phyloP scores from a whole-genome alignment of 2,113 vertebrate genomes.

The Tragelaphus imberbis region DNA sequence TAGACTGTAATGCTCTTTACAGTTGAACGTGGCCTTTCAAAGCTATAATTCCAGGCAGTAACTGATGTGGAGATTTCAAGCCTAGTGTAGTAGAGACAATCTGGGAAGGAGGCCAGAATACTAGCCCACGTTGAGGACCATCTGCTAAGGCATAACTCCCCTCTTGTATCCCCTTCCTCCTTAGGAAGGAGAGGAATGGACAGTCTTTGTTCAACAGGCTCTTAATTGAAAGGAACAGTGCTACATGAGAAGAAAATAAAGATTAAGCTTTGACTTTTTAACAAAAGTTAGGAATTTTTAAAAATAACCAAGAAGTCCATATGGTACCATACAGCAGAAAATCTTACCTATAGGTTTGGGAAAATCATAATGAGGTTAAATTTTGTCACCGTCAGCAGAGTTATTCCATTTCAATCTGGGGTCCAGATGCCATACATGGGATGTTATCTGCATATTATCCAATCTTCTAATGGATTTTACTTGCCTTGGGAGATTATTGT shows the following conservation, averaged over 20 bases:
- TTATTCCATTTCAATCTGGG: not conserved
- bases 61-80: not conserved
- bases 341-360: not conserved
- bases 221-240: not conserved
- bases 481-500: not conserved
- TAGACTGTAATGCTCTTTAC: not conserved
- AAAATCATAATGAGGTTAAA: not conserved
- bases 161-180: not conserved
- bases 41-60: not conserved
- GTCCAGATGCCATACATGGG: too few relatives aligned
- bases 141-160: not conserved
- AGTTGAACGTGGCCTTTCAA: not conserved
- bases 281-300: not conserved
- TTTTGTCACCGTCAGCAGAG: not conserved
- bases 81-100: not conserved
- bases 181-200: not conserved
- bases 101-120: not conserved
- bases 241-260: not conserved
- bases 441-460: not conserved
- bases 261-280: not conserved
- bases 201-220: not conserved
- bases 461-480: not conserved
- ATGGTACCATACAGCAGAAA: not conserved
- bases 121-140: not conserved
- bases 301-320: not conserved